phyloP scores from a whole-genome alignment of 2,888 invertebrate genomes.

The Hydroisotoma schaefferi region DNA sequence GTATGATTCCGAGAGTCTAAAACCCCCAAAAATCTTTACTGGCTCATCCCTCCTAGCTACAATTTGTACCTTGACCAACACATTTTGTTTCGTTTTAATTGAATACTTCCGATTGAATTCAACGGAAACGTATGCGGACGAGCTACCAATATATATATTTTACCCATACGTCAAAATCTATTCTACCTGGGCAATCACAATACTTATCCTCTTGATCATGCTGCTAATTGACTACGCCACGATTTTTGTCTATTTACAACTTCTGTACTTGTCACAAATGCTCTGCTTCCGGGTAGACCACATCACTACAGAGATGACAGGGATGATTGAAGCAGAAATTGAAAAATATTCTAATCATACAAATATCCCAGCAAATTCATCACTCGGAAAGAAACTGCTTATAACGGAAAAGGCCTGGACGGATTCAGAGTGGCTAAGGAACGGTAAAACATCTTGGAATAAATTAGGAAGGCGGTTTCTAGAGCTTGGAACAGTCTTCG shows the following conservation, averaged over 20 bases:
- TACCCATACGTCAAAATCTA: too few species aligned
- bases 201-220: not conserved
- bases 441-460: not conserved
- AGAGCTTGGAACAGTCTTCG: not conserved
- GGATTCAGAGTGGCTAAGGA: not conserved
- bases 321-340: not conserved
- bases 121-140: too few species aligned
- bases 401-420: not conserved
- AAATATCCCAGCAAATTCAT: not conserved
- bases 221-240: not conserved
- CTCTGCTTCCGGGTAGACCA: not conserved
- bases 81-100: too few species aligned
- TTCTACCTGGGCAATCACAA: too few species aligned
- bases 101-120: too few species aligned
- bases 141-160: too few species aligned
- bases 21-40: too few species aligned
- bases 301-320: not conserved
- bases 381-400: not conserved
- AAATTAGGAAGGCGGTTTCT: not conserved
- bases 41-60: too few species aligned
- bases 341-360: not conserved
- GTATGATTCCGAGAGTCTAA: too few species aligned
- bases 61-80: too few species aligned
- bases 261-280: not conserved
- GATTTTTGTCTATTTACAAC: not conserved